Base-by-base conservation (phyloP, 2,888 invertebrate genomes). In the Pedicia rivosa region DNA sequence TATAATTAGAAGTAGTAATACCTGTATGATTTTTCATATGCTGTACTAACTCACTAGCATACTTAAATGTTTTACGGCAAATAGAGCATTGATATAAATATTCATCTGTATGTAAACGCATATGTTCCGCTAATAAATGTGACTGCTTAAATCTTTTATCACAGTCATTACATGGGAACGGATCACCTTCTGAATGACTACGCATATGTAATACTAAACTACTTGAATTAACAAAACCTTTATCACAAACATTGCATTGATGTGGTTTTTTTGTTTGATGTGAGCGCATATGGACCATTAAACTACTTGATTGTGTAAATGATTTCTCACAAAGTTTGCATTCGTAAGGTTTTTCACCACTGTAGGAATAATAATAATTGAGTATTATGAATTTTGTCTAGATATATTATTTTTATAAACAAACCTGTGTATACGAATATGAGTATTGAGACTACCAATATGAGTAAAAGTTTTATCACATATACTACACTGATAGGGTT, bases 21-120 rank as follows among this genome's bases (percentile, higher is more conserved):
- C n/a, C 63, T 48, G 61, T 57, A 37, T 63, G 63, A 14, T 53
- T 53, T 40, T 62, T 61, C 58, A 62, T 62, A 42, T 63, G 63
- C 42, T 61, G 61, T 26, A 61, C 61, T 35, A 61, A 43, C 44
- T 59, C 58, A n/a, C 57, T 56, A 15, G 59, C 56, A 43, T 54
- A 54, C 16, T 56, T 52, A 43, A 59, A 61, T 6, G 56, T 55
- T 31, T 47, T 47, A 3, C 55, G 51, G 35, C 60, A 59, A 42
- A 63, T 57, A 22, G 56, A 53, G 38, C 58, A 58, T 46, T 63
- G 56, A 44, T 58, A 57, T 5, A 63, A 51, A 45, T 57, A 46
- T 43, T 20, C 8, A 20, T 8, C 32, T 10, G 32, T 32, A 13
- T 32, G 32, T 20, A 32, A 19, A 5, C 32, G 32, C 5, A 32